phyloP scores from a whole-genome alignment of 64 coral and sea anemone genomes.

The Montipora sp. region DNA sequence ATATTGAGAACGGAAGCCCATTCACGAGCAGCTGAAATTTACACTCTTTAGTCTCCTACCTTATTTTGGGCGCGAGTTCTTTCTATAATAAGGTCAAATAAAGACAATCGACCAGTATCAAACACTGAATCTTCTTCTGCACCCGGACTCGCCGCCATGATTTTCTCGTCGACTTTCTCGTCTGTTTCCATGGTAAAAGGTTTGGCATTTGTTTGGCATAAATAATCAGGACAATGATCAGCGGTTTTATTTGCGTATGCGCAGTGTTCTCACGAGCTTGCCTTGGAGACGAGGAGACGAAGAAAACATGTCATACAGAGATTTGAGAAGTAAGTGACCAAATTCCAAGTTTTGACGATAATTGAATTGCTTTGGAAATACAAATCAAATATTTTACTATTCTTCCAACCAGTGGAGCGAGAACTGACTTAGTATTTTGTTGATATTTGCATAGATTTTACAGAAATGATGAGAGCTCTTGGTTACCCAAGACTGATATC shows the following conservation, averaged over 20 bases:
- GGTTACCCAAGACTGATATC: slow-evolving; percentile 98
- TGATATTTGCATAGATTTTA: slow-evolving; percentile 87
- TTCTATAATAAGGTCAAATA: slow-evolving; percentile 93
- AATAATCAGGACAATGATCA: not conserved
- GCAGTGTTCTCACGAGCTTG: not conserved
- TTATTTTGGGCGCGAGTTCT: slow-evolving; percentile 95
- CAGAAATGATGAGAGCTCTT: slow-evolving; percentile 98
- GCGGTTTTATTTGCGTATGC: slow-evolving; percentile 63
- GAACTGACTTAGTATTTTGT: not conserved
- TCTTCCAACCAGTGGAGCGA: not conserved
- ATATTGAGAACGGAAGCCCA: not conserved
- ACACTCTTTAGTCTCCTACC: slow-evolving; percentile 27
- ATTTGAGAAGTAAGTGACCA: slow-evolving; percentile 92
- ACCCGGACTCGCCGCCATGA: slow-evolving; percentile 79
- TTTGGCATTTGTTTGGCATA: too few relatives aligned
- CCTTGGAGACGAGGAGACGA: not conserved
- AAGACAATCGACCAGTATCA: slow-evolving; percentile 82
- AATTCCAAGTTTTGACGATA: too few relatives aligned
- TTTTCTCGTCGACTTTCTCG: slow-evolving; percentile 30
- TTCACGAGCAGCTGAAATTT: not conserved
- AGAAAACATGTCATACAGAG: slow-evolving; percentile 94
- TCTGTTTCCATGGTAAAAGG: slow-evolving; percentile 65
- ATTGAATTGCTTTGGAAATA: too few relatives aligned
- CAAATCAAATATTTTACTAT: too few relatives aligned
- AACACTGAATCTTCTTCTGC: slow-evolving; percentile 80